phyloP scores from a whole-genome alignment of 2,888 invertebrate species.

The Pteria penguin region DNA sequence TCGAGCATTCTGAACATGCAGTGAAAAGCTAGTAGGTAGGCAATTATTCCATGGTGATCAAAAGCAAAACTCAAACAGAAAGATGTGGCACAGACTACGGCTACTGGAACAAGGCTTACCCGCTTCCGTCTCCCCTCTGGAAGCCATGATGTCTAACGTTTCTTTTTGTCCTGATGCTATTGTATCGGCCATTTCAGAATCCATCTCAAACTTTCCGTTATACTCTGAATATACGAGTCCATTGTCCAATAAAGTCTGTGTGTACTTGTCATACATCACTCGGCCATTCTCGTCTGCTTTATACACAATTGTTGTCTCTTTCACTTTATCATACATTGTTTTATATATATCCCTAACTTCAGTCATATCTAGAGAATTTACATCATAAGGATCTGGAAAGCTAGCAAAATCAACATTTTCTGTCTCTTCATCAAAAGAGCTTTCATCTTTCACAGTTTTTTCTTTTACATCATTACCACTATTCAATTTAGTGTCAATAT shows the following conservation, averaged over 20 bases:
- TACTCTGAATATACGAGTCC: conserved; percentile 30
- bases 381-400: conserved; percentile 39
- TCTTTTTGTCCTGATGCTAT: no score
- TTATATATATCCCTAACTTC: conserved; percentile 31
- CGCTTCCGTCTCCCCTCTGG: no score
- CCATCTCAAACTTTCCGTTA: conserved; percentile 3
- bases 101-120: no score
- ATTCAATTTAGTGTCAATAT: background rate
- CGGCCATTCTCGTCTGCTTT: conserved; percentile 46
- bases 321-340: conserved; percentile 28
- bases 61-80: no score
- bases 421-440: background rate
- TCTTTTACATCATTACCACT: background rate
- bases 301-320: conserved; percentile 42
- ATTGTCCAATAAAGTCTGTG: conserved; percentile 32
- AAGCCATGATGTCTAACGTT: no score
- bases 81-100: no score
- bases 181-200: background rate
- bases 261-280: conserved; percentile 40
- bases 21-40: no score
- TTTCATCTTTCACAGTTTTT: background rate
- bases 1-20: no score
- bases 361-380: conserved; percentile 24
- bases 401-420: background rate
- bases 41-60: no score